Conservation (phyloP, 2,888 invertebrate genomes). For the Eupithecia abbreviata region DNA sequence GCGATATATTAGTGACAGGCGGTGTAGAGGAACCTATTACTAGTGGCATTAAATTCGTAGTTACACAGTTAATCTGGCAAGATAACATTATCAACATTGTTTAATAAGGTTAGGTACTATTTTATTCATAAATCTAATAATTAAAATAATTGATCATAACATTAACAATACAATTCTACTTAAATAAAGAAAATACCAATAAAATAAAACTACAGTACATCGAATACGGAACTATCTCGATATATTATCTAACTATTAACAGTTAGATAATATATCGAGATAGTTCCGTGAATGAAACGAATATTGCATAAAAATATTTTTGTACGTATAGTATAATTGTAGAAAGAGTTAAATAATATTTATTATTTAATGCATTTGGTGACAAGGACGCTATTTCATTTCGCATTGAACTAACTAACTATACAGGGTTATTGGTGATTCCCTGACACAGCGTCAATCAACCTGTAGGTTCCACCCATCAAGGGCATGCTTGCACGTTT, state of each 20-base stretch:
- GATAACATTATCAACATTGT: too few relatives aligned
- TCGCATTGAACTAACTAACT: neutral
- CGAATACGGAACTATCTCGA: too few relatives aligned
- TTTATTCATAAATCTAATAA: neutral
- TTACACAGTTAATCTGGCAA: neutral
- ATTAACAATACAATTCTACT: neutral
- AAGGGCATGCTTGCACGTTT: too few relatives aligned
- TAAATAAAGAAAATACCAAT: neutral
- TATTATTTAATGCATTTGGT: slow-evolving; percentile 15
- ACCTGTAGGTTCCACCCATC: neutral
- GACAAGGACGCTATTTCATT: slow-evolving; percentile 7
- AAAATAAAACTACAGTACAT: too few relatives aligned
- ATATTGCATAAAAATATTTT: slow-evolving; percentile 7
- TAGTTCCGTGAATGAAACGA: too few relatives aligned
- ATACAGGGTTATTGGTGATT: neutral
- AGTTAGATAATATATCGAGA: too few relatives aligned
- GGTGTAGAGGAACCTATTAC: too few relatives aligned
- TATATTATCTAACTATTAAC: too few relatives aligned
- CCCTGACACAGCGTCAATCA: neutral
- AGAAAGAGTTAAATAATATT: slow-evolving; percentile 20
- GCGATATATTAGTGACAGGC: too few relatives aligned
- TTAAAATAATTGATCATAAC: neutral
- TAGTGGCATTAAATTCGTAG: neutral
- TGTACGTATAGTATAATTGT: slow-evolving; percentile 15
- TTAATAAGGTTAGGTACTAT: too few relatives aligned